These are phyloP conservation scores for Ernsta delagoae DNA, from an alignment of 2,888 invertebrate genomes.

Conservation along the genomic window DNA sequence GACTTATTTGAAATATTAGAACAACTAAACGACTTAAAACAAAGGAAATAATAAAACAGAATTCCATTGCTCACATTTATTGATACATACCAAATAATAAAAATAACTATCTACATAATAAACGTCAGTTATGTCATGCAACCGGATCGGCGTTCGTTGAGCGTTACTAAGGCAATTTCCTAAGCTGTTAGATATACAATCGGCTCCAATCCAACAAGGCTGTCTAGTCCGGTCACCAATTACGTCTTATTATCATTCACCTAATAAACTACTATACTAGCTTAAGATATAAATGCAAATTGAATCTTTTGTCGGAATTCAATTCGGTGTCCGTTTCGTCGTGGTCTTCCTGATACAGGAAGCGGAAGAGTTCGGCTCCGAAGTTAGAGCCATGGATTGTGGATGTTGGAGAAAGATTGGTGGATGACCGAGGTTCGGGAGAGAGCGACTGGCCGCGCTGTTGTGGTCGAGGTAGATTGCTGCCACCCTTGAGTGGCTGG, in stretches of 20 bases:
- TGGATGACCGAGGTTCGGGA: slow-evolving; percentile 67
- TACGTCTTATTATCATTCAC: slow-evolving; percentile 55
- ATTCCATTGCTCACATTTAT: slow-evolving; percentile 51
- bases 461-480: slow-evolving; percentile 46
- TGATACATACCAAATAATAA: slow-evolving; percentile 47
- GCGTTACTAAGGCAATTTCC: slow-evolving; percentile 55
- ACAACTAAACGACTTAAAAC: neutral
- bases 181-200: slow-evolving; percentile 51
- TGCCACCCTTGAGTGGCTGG: slow-evolving; percentile 49
- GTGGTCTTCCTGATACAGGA: slow-evolving; percentile 29
- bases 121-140: slow-evolving; percentile 48
- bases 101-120: slow-evolving; percentile 40
- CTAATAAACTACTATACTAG: slow-evolving; percentile 37
- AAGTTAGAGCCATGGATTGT: slow-evolving; percentile 60
- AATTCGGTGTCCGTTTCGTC: slow-evolving; percentile 48
- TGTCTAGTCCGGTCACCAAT: slow-evolving; percentile 55
- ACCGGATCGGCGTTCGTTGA: slow-evolving; percentile 48
- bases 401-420: slow-evolving; percentile 58
- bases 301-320: slow-evolving; percentile 45
- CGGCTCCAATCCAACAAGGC: slow-evolving; percentile 52
- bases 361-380: slow-evolving; percentile 32
- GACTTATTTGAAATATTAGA: neutral
- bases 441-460: slow-evolving; percentile 56
- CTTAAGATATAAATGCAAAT: slow-evolving; percentile 50
- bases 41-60: slow-evolving; percentile 41